These are phyloP conservation scores for Calameuta idolon DNA, from an alignment of 2,888 invertebrate genomes.

Conservation along the genomic window DNA sequence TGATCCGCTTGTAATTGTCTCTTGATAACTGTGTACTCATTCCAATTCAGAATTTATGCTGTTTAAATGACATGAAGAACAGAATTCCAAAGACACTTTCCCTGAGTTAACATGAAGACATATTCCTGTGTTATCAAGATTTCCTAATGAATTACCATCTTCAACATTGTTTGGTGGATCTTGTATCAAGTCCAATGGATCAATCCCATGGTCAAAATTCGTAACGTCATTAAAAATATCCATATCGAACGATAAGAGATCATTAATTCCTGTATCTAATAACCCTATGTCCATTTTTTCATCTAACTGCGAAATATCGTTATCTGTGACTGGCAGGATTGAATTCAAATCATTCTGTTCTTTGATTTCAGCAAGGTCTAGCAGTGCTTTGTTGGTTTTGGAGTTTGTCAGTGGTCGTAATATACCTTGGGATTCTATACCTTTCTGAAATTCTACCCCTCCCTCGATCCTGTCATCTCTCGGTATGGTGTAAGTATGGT, in stretches of 20 bases:
- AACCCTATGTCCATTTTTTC: conserved; percentile 28
- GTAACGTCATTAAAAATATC: conserved; percentile 45
- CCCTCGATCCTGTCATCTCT: neutral
- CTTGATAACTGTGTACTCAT: neutral
- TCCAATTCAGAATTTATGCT: conserved; percentile 40
- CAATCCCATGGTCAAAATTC: conserved; percentile 36
- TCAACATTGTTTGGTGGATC: conserved; percentile 30
- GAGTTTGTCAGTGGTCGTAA: neutral
- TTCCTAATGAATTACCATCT: conserved; percentile 37
- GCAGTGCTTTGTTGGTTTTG: neutral
- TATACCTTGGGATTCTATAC: neutral
- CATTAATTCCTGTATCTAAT: conserved; percentile 36
- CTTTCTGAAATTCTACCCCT: neutral
- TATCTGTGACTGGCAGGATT: neutral
- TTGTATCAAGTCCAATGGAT: conserved; percentile 31
- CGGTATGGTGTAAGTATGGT: conserved; percentile 21
- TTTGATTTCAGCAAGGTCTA: neutral
- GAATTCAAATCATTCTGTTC: neutral
- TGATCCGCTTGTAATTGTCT: neutral
- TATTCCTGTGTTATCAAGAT: conserved; percentile 67
- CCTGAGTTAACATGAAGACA: conserved; percentile 72
- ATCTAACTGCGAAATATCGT: conserved; percentile 23
- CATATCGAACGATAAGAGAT: conserved; percentile 43
- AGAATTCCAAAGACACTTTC: conserved; percentile 72
- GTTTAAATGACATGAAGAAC: conserved; percentile 70